Base-by-base conservation (phyloP, 2,797 vertebrate species). In the Notoglanidium macrostoma region DNA sequence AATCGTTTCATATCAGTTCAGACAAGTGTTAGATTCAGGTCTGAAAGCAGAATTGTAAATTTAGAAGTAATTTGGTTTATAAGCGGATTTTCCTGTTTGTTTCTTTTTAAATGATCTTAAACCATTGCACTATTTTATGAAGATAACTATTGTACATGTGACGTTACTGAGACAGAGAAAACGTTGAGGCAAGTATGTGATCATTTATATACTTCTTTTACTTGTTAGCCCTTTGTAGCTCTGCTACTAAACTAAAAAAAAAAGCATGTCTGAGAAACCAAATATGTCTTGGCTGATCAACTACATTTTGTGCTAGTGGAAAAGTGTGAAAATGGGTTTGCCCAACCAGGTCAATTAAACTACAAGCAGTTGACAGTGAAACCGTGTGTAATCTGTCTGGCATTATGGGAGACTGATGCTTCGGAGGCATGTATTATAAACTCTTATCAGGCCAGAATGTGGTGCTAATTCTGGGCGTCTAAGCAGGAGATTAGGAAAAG, bases 371-470 rank as follows among this genome's bases (percentile, higher is more conserved):
- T 1, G 21, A 55, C n/a, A 49, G 73, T 54, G 65, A 85, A 55
- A 55, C 6, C n/a, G 78, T 49, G 2, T 86, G 55, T 57, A 86
- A 76, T 79, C 55, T 84, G 76, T 88, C 88, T 79, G 76, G 65
- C 54, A 29, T 72, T 83, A 77, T 83, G 78, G 59, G 87, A 32
- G 55, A 63, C n/a, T 40, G n/a, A 86, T 72, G 87, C 87, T 87
- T 90, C 70, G 63, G 87, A 89, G 86, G 83, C 77, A 79, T 77
- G 88, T 59, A 86, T 89, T 89, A 40, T 40, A 87, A 88, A 90
- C 83, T 89, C 85, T 91, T 90, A 91, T 91, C 90, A 90, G 68
- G 5, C 10, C 79, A 87, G 87, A 89, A 91, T 91, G 90, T 79
- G 85, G 87, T 29, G 87, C 89, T 91, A 90, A 89, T 91, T 91